Evolutionary conservation across 2,888 invertebrate species (phyloP).

Genomic region (Leucoma salicis): DNA sequence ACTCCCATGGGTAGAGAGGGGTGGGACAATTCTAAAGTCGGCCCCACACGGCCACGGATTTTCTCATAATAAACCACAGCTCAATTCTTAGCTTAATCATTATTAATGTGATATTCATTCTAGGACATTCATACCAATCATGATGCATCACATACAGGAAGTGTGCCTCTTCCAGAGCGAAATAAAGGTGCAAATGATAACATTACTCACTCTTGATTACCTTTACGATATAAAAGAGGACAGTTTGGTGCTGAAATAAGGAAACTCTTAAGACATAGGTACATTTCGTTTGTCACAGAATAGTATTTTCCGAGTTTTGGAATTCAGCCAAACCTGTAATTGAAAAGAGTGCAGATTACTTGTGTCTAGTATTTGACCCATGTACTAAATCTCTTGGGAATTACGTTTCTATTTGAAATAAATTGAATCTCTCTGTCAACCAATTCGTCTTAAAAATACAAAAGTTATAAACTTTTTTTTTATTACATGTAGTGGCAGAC

Average conservation of each 20-base stretch:
- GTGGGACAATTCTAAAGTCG: too few species aligned
- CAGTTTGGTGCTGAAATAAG: conserved; percentile 10
- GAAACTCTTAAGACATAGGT: conserved; percentile 19
- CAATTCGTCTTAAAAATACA: too few species aligned
- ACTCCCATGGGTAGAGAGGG: too few species aligned
- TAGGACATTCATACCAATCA: not conserved
- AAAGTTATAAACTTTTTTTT: too few species aligned
- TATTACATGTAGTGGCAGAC: too few species aligned
- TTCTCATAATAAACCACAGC: too few species aligned
- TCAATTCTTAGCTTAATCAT: not conserved
- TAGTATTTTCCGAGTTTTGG: conserved; percentile 22
- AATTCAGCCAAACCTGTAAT: conserved; percentile 29
- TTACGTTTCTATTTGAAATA: too few species aligned
- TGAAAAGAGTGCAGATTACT: conserved; percentile 30
- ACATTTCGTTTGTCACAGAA: conserved; percentile 16
- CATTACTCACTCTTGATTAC: conserved; percentile 11
- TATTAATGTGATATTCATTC: not conserved
- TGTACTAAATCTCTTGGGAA: not conserved
- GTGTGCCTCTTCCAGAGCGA: conserved; percentile 3
- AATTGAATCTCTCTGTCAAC: too few species aligned
- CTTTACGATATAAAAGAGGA: conserved; percentile 11
- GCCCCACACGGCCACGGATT: too few species aligned
- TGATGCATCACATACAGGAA: not conserved
- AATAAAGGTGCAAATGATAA: conserved; percentile 10
- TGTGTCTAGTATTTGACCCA: conserved; percentile 22